Evolutionary conservation across 2,888 invertebrate species (phyloP).

Genomic region (Diaphora mendica): DNA sequence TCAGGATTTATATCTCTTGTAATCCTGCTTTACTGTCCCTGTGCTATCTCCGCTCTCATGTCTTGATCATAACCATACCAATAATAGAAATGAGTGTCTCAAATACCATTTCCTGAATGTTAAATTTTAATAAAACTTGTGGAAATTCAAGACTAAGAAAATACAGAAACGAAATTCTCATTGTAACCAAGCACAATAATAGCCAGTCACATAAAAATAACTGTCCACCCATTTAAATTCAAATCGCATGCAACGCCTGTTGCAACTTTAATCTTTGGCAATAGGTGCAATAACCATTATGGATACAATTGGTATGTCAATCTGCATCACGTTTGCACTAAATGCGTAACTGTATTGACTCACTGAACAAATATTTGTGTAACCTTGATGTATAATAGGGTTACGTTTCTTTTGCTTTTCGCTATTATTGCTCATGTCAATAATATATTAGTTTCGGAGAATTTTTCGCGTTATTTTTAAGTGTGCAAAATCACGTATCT

Average conservation of each 20-base stretch:
- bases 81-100: not conserved
- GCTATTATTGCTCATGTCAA: not conserved
- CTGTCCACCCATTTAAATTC: conserved; percentile 43
- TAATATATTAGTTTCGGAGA: not conserved
- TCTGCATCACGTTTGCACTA: conserved; percentile 67
- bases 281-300: conserved; percentile 58
- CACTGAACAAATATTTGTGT: conserved; percentile 62
- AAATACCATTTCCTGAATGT: not conserved
- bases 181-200: conserved; percentile 2
- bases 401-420: conserved; percentile 12
- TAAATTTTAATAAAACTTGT: not conserved
- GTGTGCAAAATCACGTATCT: not conserved
- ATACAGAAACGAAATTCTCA: not conserved
- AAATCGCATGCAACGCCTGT: conserved; percentile 38
- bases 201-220: conserved; percentile 26
- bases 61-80: not conserved
- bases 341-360: conserved; percentile 69
- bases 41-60: not conserved
- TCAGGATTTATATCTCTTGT: not conserved
- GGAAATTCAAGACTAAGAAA: not conserved
- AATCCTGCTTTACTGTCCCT: not conserved
- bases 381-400: conserved; percentile 57
- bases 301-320: conserved; percentile 59
- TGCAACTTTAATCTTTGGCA: conserved; percentile 57
- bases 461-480: not conserved